These are phyloP conservation scores for Sander vitreus DNA, from an alignment of 2,113 vertebrate genomes.

Conservation along the genomic window DNA sequence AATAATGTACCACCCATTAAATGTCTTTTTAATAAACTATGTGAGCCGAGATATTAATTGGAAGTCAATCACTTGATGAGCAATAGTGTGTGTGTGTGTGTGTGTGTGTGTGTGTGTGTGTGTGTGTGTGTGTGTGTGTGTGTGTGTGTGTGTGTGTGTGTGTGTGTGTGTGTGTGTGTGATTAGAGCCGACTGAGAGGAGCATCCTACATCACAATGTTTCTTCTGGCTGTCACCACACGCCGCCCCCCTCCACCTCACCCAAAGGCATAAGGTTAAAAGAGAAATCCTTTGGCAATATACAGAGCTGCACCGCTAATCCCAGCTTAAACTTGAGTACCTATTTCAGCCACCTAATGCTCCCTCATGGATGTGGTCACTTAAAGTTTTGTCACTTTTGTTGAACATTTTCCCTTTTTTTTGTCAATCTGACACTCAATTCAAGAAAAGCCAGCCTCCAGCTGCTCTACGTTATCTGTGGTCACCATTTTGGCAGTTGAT, in stretches of 20 bases:
- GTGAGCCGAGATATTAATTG: no score
- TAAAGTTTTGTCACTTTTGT: conserved; percentile 39
- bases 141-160: no score
- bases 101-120: no score
- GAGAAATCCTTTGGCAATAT: conserved; percentile 78
- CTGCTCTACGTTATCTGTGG: no score
- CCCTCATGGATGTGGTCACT: conserved; percentile 50
- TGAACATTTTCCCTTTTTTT: conserved; percentile 21
- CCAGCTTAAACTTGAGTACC: conserved; percentile 79
- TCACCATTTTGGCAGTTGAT: background rate
- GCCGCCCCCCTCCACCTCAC: conserved; percentile 35
- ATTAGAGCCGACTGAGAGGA: conserved; percentile 25
- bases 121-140: no score
- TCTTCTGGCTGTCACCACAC: conserved; percentile 37
- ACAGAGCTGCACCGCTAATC: conserved; percentile 79
- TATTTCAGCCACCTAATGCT: conserved; percentile 79
- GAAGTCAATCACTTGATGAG: no score
- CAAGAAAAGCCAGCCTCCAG: background rate
- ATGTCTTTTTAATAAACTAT: no score
- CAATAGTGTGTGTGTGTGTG: no score
- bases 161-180: background rate
- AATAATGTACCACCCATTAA: no score
- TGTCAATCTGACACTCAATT: background rate
- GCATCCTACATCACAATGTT: conserved; percentile 21
- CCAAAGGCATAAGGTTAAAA: conserved; percentile 71